Base-by-base conservation (phyloP, 2,113 vertebrate genomes). In the Spilogale gracilis region DNA sequence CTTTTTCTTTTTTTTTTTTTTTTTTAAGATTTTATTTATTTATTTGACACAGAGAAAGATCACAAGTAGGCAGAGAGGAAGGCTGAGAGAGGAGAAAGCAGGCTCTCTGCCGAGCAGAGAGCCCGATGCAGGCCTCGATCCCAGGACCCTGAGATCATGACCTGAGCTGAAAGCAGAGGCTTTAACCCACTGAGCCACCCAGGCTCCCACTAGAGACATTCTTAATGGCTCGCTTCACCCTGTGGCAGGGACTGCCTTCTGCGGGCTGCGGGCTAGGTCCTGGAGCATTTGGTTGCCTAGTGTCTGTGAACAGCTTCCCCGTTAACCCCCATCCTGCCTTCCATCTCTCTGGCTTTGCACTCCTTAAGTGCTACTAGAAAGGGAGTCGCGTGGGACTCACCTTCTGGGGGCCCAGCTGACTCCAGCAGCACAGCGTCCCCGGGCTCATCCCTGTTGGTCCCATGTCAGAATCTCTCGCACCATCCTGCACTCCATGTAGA, bases 231-330 rank as follows among this genome's bases (percentile, higher is more conserved):
- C n/a, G 2, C 13, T 17, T 74, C 23, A 45, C 6, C 61, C 45
- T 2, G 1, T 30, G 56, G 58, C 45, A 0, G 17, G 2, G 13
- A 45, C 71, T 93, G 13, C 52, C 50, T 54, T 52, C 80, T 83
- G 0, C 10, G 6, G 63, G 74, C 38, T 74, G 30, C 54, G 7
- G 6, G 43, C 56, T 63, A 45, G 56, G 43, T 76, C 48, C 63
- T 16, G 2, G 13, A 23, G 76, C 20, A 0, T 74, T n/a, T n/a
- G 17, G 11, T n/a, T 27, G 1, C 54, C 30, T 4, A 61, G 10
- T 21, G 6, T 73, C 27, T 63, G 30, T 48, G 52, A 50, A 23
- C 14, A 52, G 1, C 67, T 52, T 50, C n/a, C 30, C 23, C 32
- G 63, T 9, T n/a, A 1, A 5, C 32, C 32, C 32, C 92, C 6